Percentiles rank a stretch among this genome's conserved stretches.
These are phyloP conservation scores for Molossus molossus DNA, from an alignment of 2,797 vertebrate genomes.

Conservation along the genomic window DNA sequence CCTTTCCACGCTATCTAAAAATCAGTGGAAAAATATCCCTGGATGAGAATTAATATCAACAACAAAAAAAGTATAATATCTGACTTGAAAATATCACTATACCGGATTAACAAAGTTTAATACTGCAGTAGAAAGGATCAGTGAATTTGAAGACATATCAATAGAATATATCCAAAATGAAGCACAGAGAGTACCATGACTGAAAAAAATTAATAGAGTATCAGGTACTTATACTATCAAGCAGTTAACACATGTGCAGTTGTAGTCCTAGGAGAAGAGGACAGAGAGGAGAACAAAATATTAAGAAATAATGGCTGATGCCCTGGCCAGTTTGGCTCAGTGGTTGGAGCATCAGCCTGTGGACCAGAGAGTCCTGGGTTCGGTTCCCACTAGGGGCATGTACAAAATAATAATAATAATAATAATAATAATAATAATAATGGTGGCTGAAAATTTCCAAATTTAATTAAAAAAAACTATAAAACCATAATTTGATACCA, in stretches of 20 bases:
- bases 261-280: neutral
- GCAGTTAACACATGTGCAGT: neutral
- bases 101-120: neutral
- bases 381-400: too few relatives aligned
- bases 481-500: neutral
- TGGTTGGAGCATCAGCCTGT: too few relatives aligned
- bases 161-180: slow-evolving; percentile 8
- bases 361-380: too few relatives aligned
- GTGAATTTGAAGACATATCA: neutral
- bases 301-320: neutral
- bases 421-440: too few relatives aligned
- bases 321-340: too few relatives aligned
- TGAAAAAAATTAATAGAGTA: neutral
- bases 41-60: neutral
- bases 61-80: neutral
- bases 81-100: neutral
- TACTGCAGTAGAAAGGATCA: neutral
- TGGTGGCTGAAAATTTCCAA: neutral
- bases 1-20: too few relatives aligned
- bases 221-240: neutral
- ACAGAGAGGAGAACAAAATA: neutral
- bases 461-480: neutral
- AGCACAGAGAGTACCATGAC: neutral
- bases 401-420: too few relatives aligned
- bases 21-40: too few relatives aligned